Evolutionary conservation across 2,888 invertebrate species (phyloP).

Genomic region (Tortrix viridana): DNA sequence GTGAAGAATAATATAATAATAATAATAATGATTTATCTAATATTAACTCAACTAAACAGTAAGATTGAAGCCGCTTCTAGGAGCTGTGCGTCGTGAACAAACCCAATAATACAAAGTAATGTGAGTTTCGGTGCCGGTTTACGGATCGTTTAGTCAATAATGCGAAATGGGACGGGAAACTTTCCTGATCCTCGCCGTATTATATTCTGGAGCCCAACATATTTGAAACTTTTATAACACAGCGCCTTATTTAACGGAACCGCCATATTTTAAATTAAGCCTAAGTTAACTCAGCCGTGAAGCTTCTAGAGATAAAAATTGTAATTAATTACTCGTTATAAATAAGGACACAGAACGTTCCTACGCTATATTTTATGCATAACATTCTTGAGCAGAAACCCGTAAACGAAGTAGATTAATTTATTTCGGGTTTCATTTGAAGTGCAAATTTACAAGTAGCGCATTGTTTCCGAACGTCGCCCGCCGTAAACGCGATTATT

Average conservation of each 20-base stretch:
- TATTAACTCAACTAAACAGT: slow-evolving; percentile 21
- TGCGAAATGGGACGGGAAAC: slow-evolving; percentile 50
- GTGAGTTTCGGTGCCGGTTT: slow-evolving; percentile 51
- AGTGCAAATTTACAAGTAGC: slow-evolving; percentile 12
- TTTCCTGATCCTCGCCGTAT: slow-evolving; percentile 29
- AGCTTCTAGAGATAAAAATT: slow-evolving; percentile 5
- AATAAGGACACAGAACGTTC: background rate
- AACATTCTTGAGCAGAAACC: background rate
- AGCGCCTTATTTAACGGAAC: slow-evolving; percentile 30
- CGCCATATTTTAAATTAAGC: slow-evolving; percentile 21
- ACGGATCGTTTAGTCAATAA: slow-evolving; percentile 60
- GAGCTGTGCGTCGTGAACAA: slow-evolving; percentile 32
- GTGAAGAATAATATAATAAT: too few species aligned
- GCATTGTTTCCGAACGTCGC: slow-evolving; percentile 14
- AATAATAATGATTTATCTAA: background rate
- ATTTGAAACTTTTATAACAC: slow-evolving; percentile 23
- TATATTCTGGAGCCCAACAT: slow-evolving; percentile 29
- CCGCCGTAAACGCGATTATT: slow-evolving; percentile 29
- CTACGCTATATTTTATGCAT: background rate
- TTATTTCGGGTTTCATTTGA: slow-evolving; percentile 10
- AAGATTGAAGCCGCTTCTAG: slow-evolving; percentile 44
- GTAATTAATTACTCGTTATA: slow-evolving; percentile 13
- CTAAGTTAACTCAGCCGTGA: slow-evolving; percentile 13
- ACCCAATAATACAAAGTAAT: slow-evolving; percentile 52
- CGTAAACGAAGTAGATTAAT: background rate